These are phyloP conservation scores for Cladopsammia gracilis DNA, from an alignment of 64 coral and sea anemone genomes.

Conservation along the genomic window DNA sequence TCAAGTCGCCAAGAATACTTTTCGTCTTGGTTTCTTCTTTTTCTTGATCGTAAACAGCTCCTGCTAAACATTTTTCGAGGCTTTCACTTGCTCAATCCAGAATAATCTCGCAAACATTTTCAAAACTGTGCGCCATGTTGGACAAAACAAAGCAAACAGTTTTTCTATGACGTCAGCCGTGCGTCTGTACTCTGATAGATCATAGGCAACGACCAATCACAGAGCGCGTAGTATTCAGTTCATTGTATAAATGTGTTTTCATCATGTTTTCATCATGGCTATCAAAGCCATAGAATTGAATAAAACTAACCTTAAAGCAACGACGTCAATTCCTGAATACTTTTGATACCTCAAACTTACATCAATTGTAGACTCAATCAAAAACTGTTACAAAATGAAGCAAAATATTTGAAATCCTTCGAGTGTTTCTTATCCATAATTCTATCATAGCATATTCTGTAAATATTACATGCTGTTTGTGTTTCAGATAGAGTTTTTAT, in stretches of 20 bases:
- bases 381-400: constrained; percentile 49
- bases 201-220: no score
- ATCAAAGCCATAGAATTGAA: constrained; percentile 46
- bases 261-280: constrained; percentile 38
- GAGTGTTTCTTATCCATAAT: constrained; percentile 43
- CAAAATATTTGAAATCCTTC: constrained; percentile 40
- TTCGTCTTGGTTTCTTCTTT: no score
- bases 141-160: no score
- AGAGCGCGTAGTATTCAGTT: no score
- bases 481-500: constrained; percentile 39
- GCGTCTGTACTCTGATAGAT: no score
- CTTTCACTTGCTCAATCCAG: no score
- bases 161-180: no score
- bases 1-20: no score
- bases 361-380: constrained; percentile 45
- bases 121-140: no score
- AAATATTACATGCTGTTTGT: constrained; percentile 44
- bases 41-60: no score
- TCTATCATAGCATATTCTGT: constrained; percentile 42
- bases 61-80: no score
- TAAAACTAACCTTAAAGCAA: constrained; percentile 41
- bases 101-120: no score
- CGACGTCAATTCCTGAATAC: constrained; percentile 37
- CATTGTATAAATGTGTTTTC: constrained; percentile 19
- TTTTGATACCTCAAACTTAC: constrained; percentile 46